Conservation (phyloP, 2,797 vertebrate genomes). For the Cirrhinus mrigala region DNA sequence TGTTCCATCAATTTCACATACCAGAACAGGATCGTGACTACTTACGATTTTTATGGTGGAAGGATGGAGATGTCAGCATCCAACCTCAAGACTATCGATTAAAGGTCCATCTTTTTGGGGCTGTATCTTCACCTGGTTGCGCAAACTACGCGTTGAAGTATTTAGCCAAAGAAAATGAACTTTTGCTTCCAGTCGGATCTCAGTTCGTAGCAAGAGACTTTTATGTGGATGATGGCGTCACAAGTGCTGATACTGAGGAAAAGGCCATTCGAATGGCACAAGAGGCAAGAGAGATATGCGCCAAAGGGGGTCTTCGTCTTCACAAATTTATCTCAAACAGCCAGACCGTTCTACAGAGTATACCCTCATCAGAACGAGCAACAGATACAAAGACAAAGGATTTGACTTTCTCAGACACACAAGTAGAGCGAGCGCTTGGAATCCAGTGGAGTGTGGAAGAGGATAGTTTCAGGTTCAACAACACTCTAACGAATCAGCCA, state of each 20-base stretch:
- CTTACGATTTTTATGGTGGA: background rate
- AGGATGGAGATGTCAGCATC: too few species aligned
- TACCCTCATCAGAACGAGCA: slow-evolving; percentile 33
- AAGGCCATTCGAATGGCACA: slow-evolving; percentile 35
- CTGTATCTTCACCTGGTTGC: slow-evolving; percentile 34
- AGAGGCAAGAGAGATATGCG: slow-evolving; percentile 41
- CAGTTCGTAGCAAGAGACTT: slow-evolving; percentile 43
- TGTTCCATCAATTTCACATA: background rate
- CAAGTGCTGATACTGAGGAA: slow-evolving; percentile 32
- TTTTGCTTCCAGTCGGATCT: background rate
- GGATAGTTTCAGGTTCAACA: slow-evolving; percentile 26
- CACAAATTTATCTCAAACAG: slow-evolving; percentile 40
- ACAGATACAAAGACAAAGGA: slow-evolving; percentile 20
- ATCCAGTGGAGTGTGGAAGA: slow-evolving; percentile 16
- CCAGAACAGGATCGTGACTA: too few species aligned
- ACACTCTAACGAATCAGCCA: slow-evolving; percentile 18
- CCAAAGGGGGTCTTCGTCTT: slow-evolving; percentile 21
- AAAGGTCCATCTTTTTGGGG: slow-evolving; percentile 41
- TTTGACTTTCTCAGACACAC: background rate
- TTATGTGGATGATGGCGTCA: slow-evolving; percentile 52
- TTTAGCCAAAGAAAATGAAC: slow-evolving; percentile 20
- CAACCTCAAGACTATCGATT: too few species aligned
- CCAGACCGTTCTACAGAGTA: slow-evolving; percentile 28
- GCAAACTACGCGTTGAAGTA: slow-evolving; percentile 39
- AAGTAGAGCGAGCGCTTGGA: slow-evolving; percentile 17